Base-by-base conservation (phyloP, 1,140 invertebrate genomes). In the Bombyx mandarina region DNA sequence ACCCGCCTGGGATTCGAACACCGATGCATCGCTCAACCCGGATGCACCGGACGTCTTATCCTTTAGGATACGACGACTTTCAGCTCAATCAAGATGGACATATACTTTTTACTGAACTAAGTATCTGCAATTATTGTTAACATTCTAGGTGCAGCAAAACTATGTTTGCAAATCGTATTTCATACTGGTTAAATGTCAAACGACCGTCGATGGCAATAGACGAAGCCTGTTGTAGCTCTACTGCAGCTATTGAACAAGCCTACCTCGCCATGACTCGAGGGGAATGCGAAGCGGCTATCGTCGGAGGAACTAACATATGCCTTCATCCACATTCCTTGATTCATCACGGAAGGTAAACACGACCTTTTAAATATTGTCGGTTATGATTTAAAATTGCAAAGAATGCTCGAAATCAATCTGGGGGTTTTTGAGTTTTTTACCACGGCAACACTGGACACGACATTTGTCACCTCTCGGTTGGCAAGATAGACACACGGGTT, bases 121-220 rank as follows among this genome's bases (percentile, higher is more conserved):
- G 12, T 7, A 12, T n/a, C 22, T 73, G 70, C 78, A 73, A 60
- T 12, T 50, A n/a, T 44, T 59, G 77, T 57, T 18, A 3, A 57
- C 10, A 7, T 54, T 46, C 2, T n/a, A 91, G 91, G 7, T 96
- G 95, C 81, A 92, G 91, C 67, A 90, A 94, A 61, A 92, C 95
- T 3, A 97, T 98, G 95, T 90, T 97, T 77, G 93, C 96, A 1
- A 97, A 98, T 76, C 90, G 97, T 56, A 91, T 98, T 44, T 98
- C 96, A 0, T 94, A 94, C 60, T 92, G 89, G 77, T 69, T 94
- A 6, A 92, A 93, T 54, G 69, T 91, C 0, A 90, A 90, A 60
- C 93, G 93, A 43, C 96, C 96, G 0, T 97, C 95, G 56, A 94
- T 93, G 79, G 87, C 93, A 6, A 88, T 97, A 1, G 97, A 99